phyloP scores from a whole-genome alignment of 2,113 vertebrate genomes.

The Scalopus aquaticus region DNA sequence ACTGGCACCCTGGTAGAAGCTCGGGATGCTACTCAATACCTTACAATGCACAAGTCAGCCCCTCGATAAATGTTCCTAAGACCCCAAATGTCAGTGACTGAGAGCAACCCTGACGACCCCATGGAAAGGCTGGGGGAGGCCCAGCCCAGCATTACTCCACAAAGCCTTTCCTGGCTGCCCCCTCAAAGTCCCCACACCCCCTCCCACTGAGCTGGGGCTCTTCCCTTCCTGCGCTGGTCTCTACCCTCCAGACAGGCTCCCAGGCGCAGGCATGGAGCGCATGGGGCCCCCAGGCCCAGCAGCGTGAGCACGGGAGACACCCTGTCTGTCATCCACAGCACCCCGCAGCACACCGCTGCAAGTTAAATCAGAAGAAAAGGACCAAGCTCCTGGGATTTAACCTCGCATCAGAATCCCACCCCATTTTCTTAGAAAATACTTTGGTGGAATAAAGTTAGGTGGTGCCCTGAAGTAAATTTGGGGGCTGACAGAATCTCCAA shows the following conservation, averaged over 20 bases:
- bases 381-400: neutral
- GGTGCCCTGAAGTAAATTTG: neutral
- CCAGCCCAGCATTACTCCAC: neutral
- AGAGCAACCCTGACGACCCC: neutral
- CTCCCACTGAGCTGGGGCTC: neutral
- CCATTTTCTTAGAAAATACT: neutral
- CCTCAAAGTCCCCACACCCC: neutral
- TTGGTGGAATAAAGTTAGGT: neutral
- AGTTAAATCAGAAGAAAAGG: neutral
- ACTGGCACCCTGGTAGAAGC: neutral
- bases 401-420: neutral
- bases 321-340: rapidly evolving
- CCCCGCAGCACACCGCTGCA: neutral
- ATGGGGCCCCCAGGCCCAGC: neutral
- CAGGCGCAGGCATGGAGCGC: too few relatives aligned
- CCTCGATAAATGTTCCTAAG: neutral
- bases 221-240: neutral
- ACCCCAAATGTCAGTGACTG: neutral
- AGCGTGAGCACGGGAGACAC: too few relatives aligned
- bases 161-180: neutral
- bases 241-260: neutral
- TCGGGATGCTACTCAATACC: neutral
- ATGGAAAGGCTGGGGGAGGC: neutral
- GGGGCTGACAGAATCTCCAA: neutral
- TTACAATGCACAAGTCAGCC: too few relatives aligned